These are phyloP conservation scores for Haemorhous mexicanus DNA, from an alignment of 2,113 vertebrate species.

Conservation along the genomic window DNA sequence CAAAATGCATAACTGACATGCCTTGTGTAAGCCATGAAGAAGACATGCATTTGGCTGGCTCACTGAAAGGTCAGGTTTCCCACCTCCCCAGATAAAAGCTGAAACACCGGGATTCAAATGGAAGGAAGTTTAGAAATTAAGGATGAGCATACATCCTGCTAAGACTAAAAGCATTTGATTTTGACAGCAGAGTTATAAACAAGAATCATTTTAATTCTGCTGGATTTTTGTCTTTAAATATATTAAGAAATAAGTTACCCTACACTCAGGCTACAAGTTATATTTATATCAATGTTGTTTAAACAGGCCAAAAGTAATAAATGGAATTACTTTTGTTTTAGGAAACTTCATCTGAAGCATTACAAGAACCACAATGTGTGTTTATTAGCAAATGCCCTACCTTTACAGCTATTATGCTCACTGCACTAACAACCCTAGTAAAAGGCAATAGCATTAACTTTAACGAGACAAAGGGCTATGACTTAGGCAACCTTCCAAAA, in stretches of 20 bases:
- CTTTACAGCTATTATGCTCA: neutral
- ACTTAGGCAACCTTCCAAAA: neutral
- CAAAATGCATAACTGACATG: slow-evolving; percentile 71
- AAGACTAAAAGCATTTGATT: slow-evolving; percentile 51
- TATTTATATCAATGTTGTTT: slow-evolving; percentile 62
- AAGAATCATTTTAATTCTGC: slow-evolving; percentile 16
- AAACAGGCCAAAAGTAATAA: slow-evolving; percentile 59
- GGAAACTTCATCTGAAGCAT: slow-evolving; percentile 55
- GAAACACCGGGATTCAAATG: slow-evolving; percentile 31
- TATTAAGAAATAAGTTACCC: slow-evolving; percentile 39
- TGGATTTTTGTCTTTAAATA: slow-evolving; percentile 38
- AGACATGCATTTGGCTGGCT: slow-evolving; percentile 62
- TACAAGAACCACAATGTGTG: neutral
- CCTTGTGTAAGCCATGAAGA: slow-evolving; percentile 67
- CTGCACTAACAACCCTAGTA: neutral
- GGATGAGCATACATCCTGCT: slow-evolving; percentile 30
- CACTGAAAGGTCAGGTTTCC: slow-evolving; percentile 70
- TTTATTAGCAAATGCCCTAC: slow-evolving; percentile 17
- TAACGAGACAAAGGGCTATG: neutral
- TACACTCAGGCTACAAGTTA: slow-evolving; percentile 1
- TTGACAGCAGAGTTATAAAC: slow-evolving; percentile 54
- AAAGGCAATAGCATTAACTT: neutral
- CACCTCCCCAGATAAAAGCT: slow-evolving; percentile 65
- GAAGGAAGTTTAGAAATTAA: slow-evolving; percentile 66
- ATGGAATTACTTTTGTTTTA: slow-evolving; percentile 55